Evolutionary conservation across 2,797 vertebrate genomes (phyloP).

Genomic region (Arnoldichthys spilopterus): DNA sequence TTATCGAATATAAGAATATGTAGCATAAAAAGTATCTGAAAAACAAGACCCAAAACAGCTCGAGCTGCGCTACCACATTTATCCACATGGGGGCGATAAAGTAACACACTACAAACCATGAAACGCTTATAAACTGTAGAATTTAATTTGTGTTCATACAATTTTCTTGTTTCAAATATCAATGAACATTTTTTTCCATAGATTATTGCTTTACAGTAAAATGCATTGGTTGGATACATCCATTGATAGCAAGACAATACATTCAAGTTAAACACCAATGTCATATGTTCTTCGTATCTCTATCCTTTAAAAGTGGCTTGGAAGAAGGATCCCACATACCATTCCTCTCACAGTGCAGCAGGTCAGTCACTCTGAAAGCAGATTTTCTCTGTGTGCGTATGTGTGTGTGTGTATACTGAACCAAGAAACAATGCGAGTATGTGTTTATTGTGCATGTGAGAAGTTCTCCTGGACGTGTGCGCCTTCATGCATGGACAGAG

Average conservation of each 20-base stretch:
- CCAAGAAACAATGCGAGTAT: conserved; percentile 12
- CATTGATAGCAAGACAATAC: conserved; percentile 70
- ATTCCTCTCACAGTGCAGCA: conserved; percentile 63
- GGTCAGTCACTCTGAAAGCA: conserved; percentile 58
- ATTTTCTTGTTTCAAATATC: conserved; percentile 57
- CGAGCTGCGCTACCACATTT: background rate
- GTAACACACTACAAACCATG: conserved; percentile 23
- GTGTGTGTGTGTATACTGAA: background rate
- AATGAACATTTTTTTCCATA: conserved; percentile 50
- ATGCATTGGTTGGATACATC: conserved; percentile 68
- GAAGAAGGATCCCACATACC: conserved; percentile 46
- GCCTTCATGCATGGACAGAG: conserved; percentile 52
- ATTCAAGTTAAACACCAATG: conserved; percentile 68
- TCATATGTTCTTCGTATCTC: conserved; percentile 49
- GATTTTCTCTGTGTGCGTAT: conserved; percentile 33
- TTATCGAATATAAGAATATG: too few species aligned
- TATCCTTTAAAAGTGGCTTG: conserved; percentile 37
- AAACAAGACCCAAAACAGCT: too few species aligned
- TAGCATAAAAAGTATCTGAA: too few species aligned
- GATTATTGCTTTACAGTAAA: conserved; percentile 72
- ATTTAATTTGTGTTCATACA: conserved; percentile 58
- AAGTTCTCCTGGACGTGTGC: conserved; percentile 39
- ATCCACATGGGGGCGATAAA: conserved; percentile 12
- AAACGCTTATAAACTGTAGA: conserved; percentile 53
- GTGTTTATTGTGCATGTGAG: conserved; percentile 25